Evolutionary conservation across 2,113 vertebrate species (phyloP).

Genomic region (Azemiops feae): DNA sequence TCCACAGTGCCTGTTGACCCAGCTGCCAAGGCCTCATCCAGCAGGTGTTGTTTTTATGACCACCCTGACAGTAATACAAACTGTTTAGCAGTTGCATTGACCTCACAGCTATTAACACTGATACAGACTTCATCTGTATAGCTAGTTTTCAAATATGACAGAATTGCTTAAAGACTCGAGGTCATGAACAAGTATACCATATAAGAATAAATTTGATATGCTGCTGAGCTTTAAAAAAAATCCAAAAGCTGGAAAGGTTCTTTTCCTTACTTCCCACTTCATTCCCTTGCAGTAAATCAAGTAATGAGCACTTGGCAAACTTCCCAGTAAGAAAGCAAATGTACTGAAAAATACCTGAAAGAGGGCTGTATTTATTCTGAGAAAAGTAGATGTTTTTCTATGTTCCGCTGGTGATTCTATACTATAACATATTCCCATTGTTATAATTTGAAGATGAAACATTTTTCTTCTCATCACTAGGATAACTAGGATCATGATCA

Average conservation of each 20-base stretch:
- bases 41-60: slow-evolving; percentile 99
- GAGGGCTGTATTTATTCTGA: slow-evolving; percentile 49
- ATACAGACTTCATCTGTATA: slow-evolving; percentile 74
- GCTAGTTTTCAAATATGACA: slow-evolving; percentile 80
- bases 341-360: slow-evolving; percentile 65
- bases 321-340: slow-evolving; percentile 60
- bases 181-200: slow-evolving; percentile 78
- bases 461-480: neutral
- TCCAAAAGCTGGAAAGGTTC: slow-evolving; percentile 61
- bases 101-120: slow-evolving; percentile 90
- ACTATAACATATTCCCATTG: neutral
- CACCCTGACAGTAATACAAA: slow-evolving; percentile 98
- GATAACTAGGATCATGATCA: neutral
- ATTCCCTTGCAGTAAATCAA: slow-evolving; percentile 66
- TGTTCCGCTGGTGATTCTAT: slow-evolving; percentile 32
- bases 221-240: slow-evolving; percentile 68
- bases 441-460: neutral
- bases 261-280: slow-evolving; percentile 57
- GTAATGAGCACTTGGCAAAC: slow-evolving; percentile 61
- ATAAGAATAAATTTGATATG: slow-evolving; percentile 76
- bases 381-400: slow-evolving; percentile 42
- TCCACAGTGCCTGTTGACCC: slow-evolving; percentile 99
- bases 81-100: slow-evolving; percentile 97
- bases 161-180: slow-evolving; percentile 76
- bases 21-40: slow-evolving; percentile 94